phyloP scores from a whole-genome alignment of 2,113 vertebrate genomes.

The Hystrix brachyura region DNA sequence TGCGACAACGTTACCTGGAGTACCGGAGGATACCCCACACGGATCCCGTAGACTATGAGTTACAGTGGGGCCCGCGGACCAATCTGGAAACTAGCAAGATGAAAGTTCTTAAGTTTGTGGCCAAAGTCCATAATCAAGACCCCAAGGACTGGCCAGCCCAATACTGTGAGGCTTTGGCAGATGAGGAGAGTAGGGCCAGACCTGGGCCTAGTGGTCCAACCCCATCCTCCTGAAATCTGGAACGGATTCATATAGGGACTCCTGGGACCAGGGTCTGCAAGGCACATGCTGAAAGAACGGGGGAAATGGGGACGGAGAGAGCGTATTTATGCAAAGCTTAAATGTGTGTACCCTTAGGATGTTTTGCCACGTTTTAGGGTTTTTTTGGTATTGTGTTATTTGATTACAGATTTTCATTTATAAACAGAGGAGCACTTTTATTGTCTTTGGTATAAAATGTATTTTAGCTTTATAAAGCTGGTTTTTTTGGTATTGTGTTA shows the following conservation, averaged over 20 bases:
- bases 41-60: conserved; percentile 89
- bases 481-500: neutral
- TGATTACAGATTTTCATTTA: neutral
- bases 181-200: conserved; percentile 72
- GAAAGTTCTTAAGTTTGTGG: conserved; percentile 91
- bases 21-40: conserved; percentile 90
- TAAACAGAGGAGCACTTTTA: neutral
- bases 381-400: neutral
- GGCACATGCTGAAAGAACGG: neutral
- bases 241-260: neutral
- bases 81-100: conserved; percentile 90
- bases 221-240: neutral
- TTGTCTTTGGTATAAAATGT: neutral
- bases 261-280: neutral
- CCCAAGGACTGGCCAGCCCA: conserved; percentile 81
- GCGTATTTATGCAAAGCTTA: neutral
- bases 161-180: conserved; percentile 79
- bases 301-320: neutral
- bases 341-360: neutral
- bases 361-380: neutral
- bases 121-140: conserved; percentile 86
- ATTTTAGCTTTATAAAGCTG: neutral
- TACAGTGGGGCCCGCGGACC: conserved; percentile 92
- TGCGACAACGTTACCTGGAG: conserved; percentile 93
- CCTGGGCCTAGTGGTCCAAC: neutral